Percentiles rank a stretch among this genome's conserved stretches.
These are phyloP conservation scores for Phaetusa simplex DNA, from an alignment of 2,113 vertebrate species.

Conservation along the genomic window DNA sequence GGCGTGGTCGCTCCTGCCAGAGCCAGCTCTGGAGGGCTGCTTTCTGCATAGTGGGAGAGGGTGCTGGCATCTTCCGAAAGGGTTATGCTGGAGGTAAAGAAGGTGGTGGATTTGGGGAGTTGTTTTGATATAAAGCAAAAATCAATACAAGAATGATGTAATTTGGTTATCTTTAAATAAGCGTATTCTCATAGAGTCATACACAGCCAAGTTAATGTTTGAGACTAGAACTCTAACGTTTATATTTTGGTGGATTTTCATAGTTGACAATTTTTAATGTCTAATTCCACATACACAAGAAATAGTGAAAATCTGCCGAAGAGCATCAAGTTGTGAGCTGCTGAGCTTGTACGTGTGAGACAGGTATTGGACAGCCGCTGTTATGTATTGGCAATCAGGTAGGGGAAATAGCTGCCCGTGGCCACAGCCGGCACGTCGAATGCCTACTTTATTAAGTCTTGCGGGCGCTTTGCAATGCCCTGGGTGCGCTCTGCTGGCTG, in stretches of 20 bases:
- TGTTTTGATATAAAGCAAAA: background rate
- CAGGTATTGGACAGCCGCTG: fast-evolving
- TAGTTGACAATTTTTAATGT: background rate
- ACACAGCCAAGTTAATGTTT: background rate
- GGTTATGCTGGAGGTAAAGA: background rate
- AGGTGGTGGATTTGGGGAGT: background rate
- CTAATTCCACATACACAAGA: background rate
- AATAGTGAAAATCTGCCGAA: background rate
- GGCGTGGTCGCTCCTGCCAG: background rate
- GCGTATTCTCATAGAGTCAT: background rate
- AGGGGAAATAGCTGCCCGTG: background rate
- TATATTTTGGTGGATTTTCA: background rate
- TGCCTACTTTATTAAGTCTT: background rate
- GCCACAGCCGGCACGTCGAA: fast-evolving
- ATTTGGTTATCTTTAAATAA: background rate
- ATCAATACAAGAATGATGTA: background rate
- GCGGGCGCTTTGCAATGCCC: background rate
- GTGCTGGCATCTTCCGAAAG: background rate
- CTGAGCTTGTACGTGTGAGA: background rate
- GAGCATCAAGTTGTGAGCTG: background rate
- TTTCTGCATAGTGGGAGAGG: background rate
- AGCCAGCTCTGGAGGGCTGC: background rate
- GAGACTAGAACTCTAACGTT: background rate
- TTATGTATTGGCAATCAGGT: background rate
- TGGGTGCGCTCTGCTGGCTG: background rate